Evolutionary conservation across 2,797 vertebrate genomes (phyloP), one percentile per base, ranked within the genome.

Genomic region (Bradypus variegatus): DNA sequence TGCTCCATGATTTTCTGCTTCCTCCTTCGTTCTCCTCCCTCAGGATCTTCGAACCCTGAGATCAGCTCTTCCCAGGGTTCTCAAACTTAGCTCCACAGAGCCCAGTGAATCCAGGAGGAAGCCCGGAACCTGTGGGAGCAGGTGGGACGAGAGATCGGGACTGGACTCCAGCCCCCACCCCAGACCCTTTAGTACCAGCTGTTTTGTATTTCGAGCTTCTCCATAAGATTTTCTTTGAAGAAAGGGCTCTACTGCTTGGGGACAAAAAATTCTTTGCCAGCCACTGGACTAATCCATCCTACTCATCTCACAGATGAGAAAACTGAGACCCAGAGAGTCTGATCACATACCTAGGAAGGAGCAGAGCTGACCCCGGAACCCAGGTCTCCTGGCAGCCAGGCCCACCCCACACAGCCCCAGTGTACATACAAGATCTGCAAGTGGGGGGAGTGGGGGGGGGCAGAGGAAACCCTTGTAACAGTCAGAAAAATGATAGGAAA

Each of bases 211-310:
- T 86, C 73, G 50, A 41, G 65, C 3, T 31, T 67, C 45, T 33
- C 31, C 48, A 53, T 86, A 58, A 48, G 36, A 85, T 69, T 82
- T 76, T 50, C 72, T 93, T 90, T 88, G 41, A 78, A 91, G 80
- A 64, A 81, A 81, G 36, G 36, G 21, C n/a, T 75, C 29, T 29
- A 1, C 25, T 9, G 53, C 13, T 73, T n/a, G 62, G 29, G 36
- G 9, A n/a, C 69, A 72, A 72, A 36, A 18, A 87, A 12, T 48
- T 65, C 31, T 65, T 82, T 72, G n/a, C 9, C 19, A 80, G 64
- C 33, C 88, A 27, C 16, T 48, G 6, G 89, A 27, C 8, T 14
- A 67, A 78, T 31, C 16, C 8, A 3, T 31, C 76, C 67, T 73
- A 19, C 45, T 81, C 58, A 29, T 58, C 78, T 69, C 36, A 33